phyloP scores from a whole-genome alignment of 2,888 invertebrate species.

The Drosophila suboccidentalis region DNA sequence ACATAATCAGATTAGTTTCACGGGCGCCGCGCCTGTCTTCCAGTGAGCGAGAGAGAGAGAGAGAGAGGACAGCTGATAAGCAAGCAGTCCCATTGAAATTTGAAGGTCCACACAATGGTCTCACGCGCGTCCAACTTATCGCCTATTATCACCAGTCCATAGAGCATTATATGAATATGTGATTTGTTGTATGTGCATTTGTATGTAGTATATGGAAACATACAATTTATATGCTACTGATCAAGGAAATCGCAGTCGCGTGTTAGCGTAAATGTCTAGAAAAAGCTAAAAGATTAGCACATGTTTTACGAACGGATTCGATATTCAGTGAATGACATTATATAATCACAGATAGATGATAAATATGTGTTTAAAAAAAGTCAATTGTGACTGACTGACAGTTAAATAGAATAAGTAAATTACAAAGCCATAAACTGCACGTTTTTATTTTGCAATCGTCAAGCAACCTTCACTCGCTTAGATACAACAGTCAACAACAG shows the following conservation, averaged over 20 bases:
- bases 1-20: conserved; percentile 55
- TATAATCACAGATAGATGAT: background rate
- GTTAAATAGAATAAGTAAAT: conserved; percentile 7
- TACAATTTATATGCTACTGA: conserved; percentile 32
- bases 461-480: conserved; percentile 33
- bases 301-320: conserved; percentile 11
- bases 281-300: conserved; percentile 18
- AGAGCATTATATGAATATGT: conserved; percentile 1
- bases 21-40: conserved; percentile 42
- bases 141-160: conserved; percentile 33
- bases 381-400: conserved; percentile 3
- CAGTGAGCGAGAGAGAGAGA: conserved; percentile 4
- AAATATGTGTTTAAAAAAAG: background rate
- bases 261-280: conserved; percentile 25
- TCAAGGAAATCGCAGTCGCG: conserved; percentile 49
- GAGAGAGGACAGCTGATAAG: conserved; percentile 55
- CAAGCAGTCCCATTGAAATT: conserved; percentile 35
- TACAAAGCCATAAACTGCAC: conserved; percentile 21
- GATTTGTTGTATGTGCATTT: conserved; percentile 5
- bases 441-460: conserved; percentile 10
- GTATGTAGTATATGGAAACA: conserved; percentile 14
- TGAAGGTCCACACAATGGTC: conserved; percentile 64
- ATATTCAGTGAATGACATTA: conserved; percentile 10
- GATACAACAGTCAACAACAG: background rate
- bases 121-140: conserved; percentile 68